These are phyloP conservation scores for Tyrannus savana DNA, from an alignment of 2,113 vertebrate genomes.

Conservation along the genomic window DNA sequence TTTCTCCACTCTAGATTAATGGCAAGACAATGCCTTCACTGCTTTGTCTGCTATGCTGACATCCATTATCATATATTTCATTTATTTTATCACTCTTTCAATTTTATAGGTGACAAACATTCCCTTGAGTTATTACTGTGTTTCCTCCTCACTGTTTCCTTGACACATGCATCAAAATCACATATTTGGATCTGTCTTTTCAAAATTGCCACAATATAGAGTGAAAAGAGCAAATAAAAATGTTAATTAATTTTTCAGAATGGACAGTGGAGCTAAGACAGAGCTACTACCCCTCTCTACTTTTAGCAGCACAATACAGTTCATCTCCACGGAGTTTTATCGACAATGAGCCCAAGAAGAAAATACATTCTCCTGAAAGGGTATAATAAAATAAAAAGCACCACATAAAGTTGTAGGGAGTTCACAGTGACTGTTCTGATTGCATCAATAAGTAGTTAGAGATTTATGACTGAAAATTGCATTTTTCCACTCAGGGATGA, in stretches of 20 bases:
- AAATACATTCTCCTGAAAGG: not conserved
- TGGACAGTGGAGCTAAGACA: not conserved
- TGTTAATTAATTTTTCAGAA: not conserved
- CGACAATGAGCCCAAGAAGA: not conserved
- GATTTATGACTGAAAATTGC: not conserved
- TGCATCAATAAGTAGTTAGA: not conserved
- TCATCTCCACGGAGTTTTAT: not conserved
- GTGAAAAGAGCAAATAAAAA: conserved; percentile 11
- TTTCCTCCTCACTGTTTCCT: not conserved
- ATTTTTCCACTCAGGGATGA: not conserved
- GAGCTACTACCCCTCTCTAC: not conserved
- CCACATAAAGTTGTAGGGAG: not conserved
- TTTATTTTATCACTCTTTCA: conserved; percentile 3
- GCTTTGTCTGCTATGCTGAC: not conserved
- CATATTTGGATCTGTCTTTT: not conserved
- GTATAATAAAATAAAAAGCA: not conserved
- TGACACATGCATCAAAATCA: not conserved
- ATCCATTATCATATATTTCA: not conserved
- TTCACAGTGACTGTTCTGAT: not conserved
- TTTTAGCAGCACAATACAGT: not conserved
- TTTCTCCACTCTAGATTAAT: not conserved
- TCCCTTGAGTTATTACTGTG: not conserved
- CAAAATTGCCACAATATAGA: not conserved
- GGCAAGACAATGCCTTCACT: not conserved
- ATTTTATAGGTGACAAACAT: not conserved